Evolutionary conservation across 2,888 invertebrate species (phyloP), one percentile per base, ranked within the genome.

Genomic region (Calameuta idolon): DNA sequence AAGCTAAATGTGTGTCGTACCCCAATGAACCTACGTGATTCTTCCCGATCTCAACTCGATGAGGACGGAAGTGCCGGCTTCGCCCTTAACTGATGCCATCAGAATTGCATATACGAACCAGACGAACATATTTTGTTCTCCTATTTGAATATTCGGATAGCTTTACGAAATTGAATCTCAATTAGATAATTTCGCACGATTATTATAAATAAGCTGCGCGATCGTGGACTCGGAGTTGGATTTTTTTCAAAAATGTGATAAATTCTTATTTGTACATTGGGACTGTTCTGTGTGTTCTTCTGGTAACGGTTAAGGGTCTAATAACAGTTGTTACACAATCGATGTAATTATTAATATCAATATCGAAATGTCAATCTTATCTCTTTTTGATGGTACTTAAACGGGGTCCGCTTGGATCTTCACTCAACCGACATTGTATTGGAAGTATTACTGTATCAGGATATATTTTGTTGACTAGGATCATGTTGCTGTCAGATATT

Each of bases 361-460:
- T 89, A 88, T 89, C 85, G 87, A 86, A 87, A 83, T 89, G 86
- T 88, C 89, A 89, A 87, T 89, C 87, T 88, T 85, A 85, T 89
- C 85, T 89, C 85, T 89, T 86, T 71, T 89, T 83, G 84, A 88
- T 89, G 87, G 88, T 90, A 89, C 88, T 89, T 89, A 89, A 89
- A 74, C 23, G 71, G 71, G 34, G 35, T 37, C 35, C 35, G 35
- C n/a, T 34, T 35, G 35, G 74, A 71, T 71, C 34, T 71, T 33
- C 31, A 71, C 34, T 15, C 71, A 71, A 33, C 15, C 71, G 71
- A 71, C 33, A 34, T 71, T 34, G 31, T 55, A 55, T 15, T 55
- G 55, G 55, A 55, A 55, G 55, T 55, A 23, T 55, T 55, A 55
- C 9, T 55, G 40, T 55, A 55, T 55, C 40, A 55, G 40, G 40